These are phyloP conservation scores for Corynorhinus townsendii DNA, from an alignment of 2,113 vertebrate species.

Conservation along the genomic window DNA sequence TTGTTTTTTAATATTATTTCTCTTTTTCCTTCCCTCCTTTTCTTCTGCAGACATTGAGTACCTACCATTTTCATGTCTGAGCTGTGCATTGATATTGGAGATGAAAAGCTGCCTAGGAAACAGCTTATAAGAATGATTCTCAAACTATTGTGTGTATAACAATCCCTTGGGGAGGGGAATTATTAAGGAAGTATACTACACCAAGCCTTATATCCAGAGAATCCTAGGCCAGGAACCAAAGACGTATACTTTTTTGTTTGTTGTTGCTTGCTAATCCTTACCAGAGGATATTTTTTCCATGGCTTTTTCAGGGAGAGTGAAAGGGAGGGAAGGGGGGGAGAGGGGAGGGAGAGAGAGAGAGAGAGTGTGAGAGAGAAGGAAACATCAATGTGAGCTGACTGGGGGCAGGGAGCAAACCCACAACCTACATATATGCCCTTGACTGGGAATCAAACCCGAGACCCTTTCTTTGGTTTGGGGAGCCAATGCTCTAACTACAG, in stretches of 20 bases:
- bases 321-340: too few species aligned
- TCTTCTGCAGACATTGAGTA: not conserved
- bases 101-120: not conserved
- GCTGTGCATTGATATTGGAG: not conserved
- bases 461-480: too few species aligned
- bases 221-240: not conserved
- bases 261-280: not conserved
- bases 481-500: not conserved
- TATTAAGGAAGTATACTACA: not conserved
- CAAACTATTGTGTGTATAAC: not conserved
- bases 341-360: too few species aligned
- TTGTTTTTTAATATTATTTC: not conserved
- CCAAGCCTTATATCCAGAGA: not conserved
- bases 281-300: not conserved
- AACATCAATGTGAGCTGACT: not conserved
- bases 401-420: too few species aligned
- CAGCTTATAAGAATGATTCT: not conserved
- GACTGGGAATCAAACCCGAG: too few species aligned
- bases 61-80: not conserved
- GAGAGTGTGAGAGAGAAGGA: too few species aligned
- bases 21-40: not conserved
- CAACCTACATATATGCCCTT: too few species aligned
- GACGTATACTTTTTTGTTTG: not conserved
- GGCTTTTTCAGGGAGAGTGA: not conserved
- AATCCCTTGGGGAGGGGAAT: not conserved